These are phyloP conservation scores for Oxystoma pomonae DNA, from an alignment of 2,888 invertebrate genomes.

Conservation along the genomic window DNA sequence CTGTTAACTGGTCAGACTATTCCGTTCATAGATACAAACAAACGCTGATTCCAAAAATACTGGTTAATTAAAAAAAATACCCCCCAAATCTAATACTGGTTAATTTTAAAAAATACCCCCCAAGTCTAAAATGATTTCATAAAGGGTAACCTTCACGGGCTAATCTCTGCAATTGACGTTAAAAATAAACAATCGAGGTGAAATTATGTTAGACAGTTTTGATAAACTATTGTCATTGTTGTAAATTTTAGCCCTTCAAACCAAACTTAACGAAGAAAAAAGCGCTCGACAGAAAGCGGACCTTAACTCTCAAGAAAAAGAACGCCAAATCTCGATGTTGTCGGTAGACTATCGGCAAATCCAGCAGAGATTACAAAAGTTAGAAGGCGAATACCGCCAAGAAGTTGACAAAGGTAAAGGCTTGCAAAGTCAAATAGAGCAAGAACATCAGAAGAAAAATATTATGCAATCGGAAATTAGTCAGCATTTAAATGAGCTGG, in stretches of 20 bases:
- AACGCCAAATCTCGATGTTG: conserved; percentile 91
- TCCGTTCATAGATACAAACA: too few species aligned
- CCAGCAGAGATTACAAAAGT: conserved; percentile 81
- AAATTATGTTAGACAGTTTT: too few species aligned
- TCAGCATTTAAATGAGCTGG: conserved; percentile 64
- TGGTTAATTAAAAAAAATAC: too few species aligned
- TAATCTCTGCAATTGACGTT: too few species aligned
- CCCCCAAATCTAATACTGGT: too few species aligned
- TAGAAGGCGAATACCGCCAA: conserved; percentile 88
- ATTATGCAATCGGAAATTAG: conserved; percentile 79
- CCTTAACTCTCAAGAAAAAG: conserved; percentile 83
- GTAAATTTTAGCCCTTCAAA: conserved; percentile 75
- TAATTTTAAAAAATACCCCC: too few species aligned
- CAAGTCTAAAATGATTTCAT: too few species aligned
- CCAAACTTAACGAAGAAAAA: conserved; percentile 89
- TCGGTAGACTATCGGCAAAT: conserved; percentile 94
- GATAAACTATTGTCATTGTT: too few species aligned
- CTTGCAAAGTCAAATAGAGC: conserved; percentile 82
- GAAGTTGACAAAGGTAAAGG: conserved; percentile 83
- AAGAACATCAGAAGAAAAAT: conserved; percentile 83
- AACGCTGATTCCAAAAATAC: too few species aligned
- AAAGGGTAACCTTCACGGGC: too few species aligned
- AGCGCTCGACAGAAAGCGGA: conserved; percentile 82
- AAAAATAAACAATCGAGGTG: too few species aligned
- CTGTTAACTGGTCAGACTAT: too few species aligned